Evolutionary conservation across 1,140 invertebrate genomes (phyloP), one percentile per base, ranked within the genome.

Genomic region (Saccostrea glomerata): DNA sequence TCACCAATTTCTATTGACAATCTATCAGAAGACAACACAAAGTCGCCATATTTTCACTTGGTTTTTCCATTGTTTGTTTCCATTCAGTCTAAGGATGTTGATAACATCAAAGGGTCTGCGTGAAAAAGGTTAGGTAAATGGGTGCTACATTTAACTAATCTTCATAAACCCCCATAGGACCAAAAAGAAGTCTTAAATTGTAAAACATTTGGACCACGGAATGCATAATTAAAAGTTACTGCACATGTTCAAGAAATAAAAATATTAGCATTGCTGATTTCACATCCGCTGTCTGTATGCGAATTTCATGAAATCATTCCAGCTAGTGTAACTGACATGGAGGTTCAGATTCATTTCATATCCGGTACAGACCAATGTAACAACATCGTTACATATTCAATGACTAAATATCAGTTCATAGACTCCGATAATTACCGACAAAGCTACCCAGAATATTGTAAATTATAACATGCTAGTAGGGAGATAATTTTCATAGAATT

Each of bases 1-100:
- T 77, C 70, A 77, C 70, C 25, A 36, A 30, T 77, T 30, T 77
- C 30, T 7, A 77, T 77, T 77, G 70, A 77, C 70, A 77, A 77
- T 77, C 70, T 36, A 36, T 15, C 25, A 77, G 70, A 77, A 77
- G 70, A 77, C 70, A 77, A 77, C 70, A 77, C 70, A 77, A 77
- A 36, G 70, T 63, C 25, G 70, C 5, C 30, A 77, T 23, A 66
- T 77, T 77, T 77, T 77, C 70, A 77, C 70, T 77, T 77, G 70
- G 70, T 23, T 30, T 36, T 36, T 77, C 25, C 70, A 77, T 77
- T 77, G 70, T 77, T 77, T 77, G 70, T 77, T 77, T 30, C 30
- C 23, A 30, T 77, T 30, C 23, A 25, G 30, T 30, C 58, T 30
- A 36, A 25, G 30, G 70, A 77, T 77, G 70, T 77, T 77, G 70